Evolutionary conservation across 2,888 invertebrate genomes (phyloP), one percentile per base, ranked within the genome.

Genomic region (Athalia rosae): DNA sequence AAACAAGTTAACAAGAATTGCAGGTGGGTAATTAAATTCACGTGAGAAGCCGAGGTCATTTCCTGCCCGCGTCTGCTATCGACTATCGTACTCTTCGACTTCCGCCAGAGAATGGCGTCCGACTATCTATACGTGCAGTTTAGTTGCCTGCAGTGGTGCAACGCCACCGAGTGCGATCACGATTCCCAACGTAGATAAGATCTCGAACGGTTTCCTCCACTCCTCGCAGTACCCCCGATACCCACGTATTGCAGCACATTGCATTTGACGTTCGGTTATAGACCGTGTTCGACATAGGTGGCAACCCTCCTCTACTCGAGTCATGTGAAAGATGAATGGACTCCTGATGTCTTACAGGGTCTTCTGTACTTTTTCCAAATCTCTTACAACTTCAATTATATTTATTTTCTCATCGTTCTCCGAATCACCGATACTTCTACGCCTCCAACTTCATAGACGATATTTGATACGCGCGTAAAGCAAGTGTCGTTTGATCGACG

Each of bases 1-100:
- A n/a, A 71, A 58, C 28, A 67, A 53, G 43, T 67, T 15, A 13
- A 28, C 11, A 28, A 28, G 15, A 41, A 13, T 67, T 9, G 28
- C 28, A 15, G 71, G 56, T 71, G 50, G 71, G 56, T 41, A 71
- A 71, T 71, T 56, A 58, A 71, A 71, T 71, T 56, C 58, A 13
- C 15, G 11, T n/a, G n/a, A 45, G 41, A 58, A 58, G 56, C 71
- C 58, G 71, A 71, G 71, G 71, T 71, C 45, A 71, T 71, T 71
- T 71, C 71, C 71, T 56, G 13, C 45, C 71, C 28, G 28, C 28
- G 58, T 45, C 45, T 58, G 71, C 43, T 13, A 58, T 71, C 71
- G 71, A 71, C 53, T 53, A 9, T 53, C n/a, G 11, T 53, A 4
- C 43, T 58, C 58, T 45, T 50, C 15, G 50, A 45, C 71, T 58